Base-by-base conservation (phyloP, 2,888 invertebrate genomes). In the Dugesia japonica region DNA sequence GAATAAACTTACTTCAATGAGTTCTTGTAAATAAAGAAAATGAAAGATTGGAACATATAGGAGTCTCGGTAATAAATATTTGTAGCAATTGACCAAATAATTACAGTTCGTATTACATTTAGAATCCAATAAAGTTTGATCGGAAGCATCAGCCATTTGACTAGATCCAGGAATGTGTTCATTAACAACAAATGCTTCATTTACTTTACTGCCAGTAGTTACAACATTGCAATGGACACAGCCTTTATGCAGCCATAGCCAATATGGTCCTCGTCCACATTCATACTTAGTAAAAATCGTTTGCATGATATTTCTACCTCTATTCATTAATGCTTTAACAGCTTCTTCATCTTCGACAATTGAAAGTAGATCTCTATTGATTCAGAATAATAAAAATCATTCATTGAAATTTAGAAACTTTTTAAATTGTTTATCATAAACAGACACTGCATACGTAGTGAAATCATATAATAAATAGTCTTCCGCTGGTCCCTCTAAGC, bases 21-120 rank as follows among this genome's bases (percentile, higher is more conserved):
- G 23, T n/a, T 56, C 56, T 56, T 56, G 56, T n/a, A 56, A n/a
- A 56, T 56, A 56, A n/a, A 56, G 56, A 23, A 56, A 56, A 56
- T 56, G 56, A 56, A 56, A 56, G 4, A 56, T 56, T 56, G 56
- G 56, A 4, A 56, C 56, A n/a, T 9, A 56, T 56, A 56, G 17
- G 17, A 56, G 56, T 56, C 56, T 56, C 17, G 56, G 56, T n/a
- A 56, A n/a, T n/a, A 56, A 56, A 56, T 56, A 56, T 20, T 9
- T 56, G 23, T 56, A 56, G n/a, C 56, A 56, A 23, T 56, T 56
- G 56, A 56, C 20, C 7, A 56, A 23, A 56, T 56, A 56, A 56
- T 56, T 56, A 56, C 56, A 56, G 4, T 56, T 56, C 4, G 56
- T 56, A 56, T 56, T 9, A 56, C 20, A 56, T n/a, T 56, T 56